phyloP scores from a whole-genome alignment of 2,113 vertebrate species.

The Dasyurus viverrinus region DNA sequence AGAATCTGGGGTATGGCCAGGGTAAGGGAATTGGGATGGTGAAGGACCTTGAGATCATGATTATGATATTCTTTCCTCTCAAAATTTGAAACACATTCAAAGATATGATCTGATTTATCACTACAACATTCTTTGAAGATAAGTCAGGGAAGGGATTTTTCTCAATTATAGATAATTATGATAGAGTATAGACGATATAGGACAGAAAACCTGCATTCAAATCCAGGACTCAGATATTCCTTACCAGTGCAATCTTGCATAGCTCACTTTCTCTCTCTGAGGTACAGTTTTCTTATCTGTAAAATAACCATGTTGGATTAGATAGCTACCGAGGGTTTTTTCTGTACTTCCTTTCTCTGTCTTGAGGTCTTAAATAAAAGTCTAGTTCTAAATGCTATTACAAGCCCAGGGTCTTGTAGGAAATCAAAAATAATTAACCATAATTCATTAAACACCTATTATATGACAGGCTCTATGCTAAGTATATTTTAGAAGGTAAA shows the following conservation, averaged over 20 bases:
- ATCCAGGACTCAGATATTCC: not conserved
- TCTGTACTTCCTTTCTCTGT: not conserved
- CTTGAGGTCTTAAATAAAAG: not conserved
- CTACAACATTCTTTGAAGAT: not conserved
- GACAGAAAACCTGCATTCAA: not conserved
- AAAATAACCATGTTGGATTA: not conserved
- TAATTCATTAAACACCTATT: not conserved
- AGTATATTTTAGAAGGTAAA: not conserved
- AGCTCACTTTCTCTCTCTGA: not conserved
- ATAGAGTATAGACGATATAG: not conserved
- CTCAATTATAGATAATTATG: not conserved
- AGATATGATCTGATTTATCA: not conserved
- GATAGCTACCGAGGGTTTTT: not conserved
- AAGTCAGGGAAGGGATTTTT: not conserved
- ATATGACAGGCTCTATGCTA: not conserved
- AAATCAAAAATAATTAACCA: not conserved
- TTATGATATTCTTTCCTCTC: not conserved
- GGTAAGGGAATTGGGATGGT: no score
- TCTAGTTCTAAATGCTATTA: not conserved
- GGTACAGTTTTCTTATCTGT: not conserved
- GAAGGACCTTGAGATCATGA: no score
- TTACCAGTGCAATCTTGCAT: not conserved
- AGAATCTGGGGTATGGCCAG: no score
- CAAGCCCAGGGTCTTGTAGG: not conserved
- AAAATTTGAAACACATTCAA: slow-evolving; percentile 35